These are phyloP conservation scores for Hipposideros armiger DNA, from an alignment of 2,113 vertebrate genomes.

Conservation along the genomic window DNA sequence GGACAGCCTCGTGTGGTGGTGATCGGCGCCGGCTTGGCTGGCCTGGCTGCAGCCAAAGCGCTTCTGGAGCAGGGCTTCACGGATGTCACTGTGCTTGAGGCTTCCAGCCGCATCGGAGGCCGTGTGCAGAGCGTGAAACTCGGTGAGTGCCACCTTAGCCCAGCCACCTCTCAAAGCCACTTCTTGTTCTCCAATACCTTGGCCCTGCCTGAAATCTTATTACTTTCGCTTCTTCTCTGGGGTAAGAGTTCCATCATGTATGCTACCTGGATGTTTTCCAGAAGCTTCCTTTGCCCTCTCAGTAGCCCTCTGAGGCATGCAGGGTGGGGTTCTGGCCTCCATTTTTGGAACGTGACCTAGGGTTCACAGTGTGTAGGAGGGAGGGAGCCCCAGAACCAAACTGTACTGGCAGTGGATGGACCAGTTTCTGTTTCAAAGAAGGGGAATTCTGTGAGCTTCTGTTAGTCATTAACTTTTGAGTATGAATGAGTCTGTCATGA, in stretches of 20 bases:
- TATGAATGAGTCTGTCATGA: not conserved
- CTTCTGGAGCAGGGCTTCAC: slow-evolving; percentile 97
- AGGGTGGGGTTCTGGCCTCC: not conserved
- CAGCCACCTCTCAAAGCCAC: not conserved
- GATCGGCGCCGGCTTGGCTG: slow-evolving; percentile 97
- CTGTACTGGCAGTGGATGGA: not conserved
- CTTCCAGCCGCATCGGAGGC: slow-evolving; percentile 95
- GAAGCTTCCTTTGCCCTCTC: not conserved
- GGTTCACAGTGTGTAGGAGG: not conserved
- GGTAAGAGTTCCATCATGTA: not conserved
- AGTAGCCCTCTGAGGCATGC: not conserved
- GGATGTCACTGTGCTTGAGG: slow-evolving; percentile 97
- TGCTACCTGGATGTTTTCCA: slow-evolving; percentile 11
- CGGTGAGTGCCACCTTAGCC: slow-evolving; percentile 88
- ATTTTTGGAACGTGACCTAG: not conserved
- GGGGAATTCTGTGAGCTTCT: not conserved
- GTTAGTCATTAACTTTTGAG: slow-evolving; percentile 30
- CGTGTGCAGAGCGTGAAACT: slow-evolving; percentile 96
- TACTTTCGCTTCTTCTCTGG: not conserved
- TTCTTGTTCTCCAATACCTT: not conserved
- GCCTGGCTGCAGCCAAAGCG: slow-evolving; percentile 94
- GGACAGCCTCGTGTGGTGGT: slow-evolving; percentile 99
- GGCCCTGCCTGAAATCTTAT: not conserved
- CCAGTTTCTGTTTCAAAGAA: slow-evolving; percentile 31
- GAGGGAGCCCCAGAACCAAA: not conserved